Percentiles rank a stretch among this genome's conserved stretches.
These are phyloP conservation scores for Limnephilus lunatus DNA, from an alignment of 2,888 invertebrate species.

Conservation along the genomic window DNA sequence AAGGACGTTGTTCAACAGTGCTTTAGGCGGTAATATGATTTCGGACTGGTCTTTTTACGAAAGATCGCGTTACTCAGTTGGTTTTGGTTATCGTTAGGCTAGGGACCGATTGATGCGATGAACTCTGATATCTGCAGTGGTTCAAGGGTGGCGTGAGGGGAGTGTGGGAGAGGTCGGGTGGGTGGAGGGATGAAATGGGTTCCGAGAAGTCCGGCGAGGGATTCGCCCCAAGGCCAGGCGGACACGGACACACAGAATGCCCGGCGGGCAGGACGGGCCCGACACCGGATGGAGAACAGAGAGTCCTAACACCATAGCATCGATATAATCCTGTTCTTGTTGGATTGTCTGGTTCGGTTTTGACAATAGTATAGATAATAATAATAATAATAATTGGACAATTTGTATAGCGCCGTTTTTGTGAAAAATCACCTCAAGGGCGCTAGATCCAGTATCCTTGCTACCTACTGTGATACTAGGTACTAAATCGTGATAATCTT, in stretches of 20 bases:
- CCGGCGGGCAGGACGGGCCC: not conserved
- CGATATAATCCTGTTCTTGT: not conserved
- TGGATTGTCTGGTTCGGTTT: not conserved
- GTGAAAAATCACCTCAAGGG: no score
- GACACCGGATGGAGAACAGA: not conserved
- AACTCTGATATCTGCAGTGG: conserved; percentile 28
- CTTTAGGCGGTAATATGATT: not conserved
- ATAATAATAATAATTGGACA: no score
- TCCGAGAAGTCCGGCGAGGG: conserved; percentile 42
- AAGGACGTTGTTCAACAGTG: not conserved
- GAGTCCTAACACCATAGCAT: not conserved
- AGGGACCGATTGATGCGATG: conserved; percentile 29
- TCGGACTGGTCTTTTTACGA: not conserved
- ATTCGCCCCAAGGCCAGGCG: conserved; percentile 30
- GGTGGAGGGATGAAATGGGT: not conserved
- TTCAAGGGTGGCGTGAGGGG: not conserved
- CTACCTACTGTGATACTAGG: not conserved
- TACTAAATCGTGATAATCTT: not conserved
- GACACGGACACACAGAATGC: conserved; percentile 1
- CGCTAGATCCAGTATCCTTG: not conserved
- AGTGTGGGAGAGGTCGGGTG: not conserved
- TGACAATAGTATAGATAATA: not conserved
- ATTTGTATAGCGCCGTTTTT: no score
- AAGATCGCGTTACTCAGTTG: not conserved
- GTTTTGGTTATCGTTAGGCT: not conserved